Evolutionary conservation across 1,140 invertebrate species (phyloP).

Genomic region (Choristoneura fumiferana): DNA sequence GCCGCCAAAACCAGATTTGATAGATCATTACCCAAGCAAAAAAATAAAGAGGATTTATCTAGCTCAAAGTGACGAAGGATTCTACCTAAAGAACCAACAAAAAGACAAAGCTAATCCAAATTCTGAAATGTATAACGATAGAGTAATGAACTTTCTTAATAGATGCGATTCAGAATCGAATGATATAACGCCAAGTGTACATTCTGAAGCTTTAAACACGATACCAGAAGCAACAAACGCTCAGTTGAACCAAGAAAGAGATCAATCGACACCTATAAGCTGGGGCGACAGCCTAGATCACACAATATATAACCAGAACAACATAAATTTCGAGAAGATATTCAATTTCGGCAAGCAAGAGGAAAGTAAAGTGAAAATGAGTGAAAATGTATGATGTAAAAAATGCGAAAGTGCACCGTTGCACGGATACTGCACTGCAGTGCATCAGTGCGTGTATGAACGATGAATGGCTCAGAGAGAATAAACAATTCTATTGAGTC

Average conservation of each 20-base stretch:
- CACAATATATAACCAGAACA: constrained; percentile 74
- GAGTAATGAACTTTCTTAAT: constrained; percentile 76
- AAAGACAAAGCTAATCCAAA: constrained; percentile 70
- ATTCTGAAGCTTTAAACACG: constrained; percentile 53
- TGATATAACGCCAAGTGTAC: constrained; percentile 50
- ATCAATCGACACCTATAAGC: constrained; percentile 51
- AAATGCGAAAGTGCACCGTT: too few relatives aligned
- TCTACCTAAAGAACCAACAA: constrained; percentile 76
- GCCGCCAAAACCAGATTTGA: constrained; percentile 71
- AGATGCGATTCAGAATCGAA: constrained; percentile 60
- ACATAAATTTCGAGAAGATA: constrained; percentile 69
- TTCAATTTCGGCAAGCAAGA: constrained; percentile 56
- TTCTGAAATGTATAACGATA: constrained; percentile 73
- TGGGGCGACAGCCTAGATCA: constrained; percentile 72
- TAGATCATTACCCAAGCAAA: constrained; percentile 76
- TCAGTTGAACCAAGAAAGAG: constrained; percentile 39
- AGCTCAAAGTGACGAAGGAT: constrained; percentile 72
- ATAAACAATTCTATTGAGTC: too few relatives aligned
- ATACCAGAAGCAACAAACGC: constrained; percentile 50
- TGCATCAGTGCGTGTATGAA: too few relatives aligned
- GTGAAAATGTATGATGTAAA: constrained; percentile 41
- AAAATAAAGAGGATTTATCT: constrained; percentile 78
- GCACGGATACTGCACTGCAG: too few relatives aligned
- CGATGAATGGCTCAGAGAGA: too few relatives aligned
- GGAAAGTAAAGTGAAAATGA: constrained; percentile 31